phyloP scores from a whole-genome alignment of 30 jellyfish, hydroid and myxozoan genomes.

The Hydra vulgaris region DNA sequence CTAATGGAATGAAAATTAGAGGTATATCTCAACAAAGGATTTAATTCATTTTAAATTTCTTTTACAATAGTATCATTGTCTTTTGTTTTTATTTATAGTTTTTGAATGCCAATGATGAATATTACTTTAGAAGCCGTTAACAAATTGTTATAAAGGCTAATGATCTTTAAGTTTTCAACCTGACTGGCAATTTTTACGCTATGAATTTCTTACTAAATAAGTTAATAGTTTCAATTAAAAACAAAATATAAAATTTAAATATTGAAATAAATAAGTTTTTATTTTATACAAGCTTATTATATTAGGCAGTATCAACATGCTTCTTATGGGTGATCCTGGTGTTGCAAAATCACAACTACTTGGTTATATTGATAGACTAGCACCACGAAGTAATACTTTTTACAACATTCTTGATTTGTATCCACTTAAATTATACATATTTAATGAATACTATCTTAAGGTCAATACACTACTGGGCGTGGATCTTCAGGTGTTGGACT shows the following conservation, averaged over 20 bases:
- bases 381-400: slow-evolving; percentile 69
- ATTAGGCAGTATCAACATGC: slow-evolving; percentile 84
- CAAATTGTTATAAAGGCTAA: slow-evolving; percentile 7
- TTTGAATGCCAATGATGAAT: slow-evolving; percentile 27
- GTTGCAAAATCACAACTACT: slow-evolving; percentile 97
- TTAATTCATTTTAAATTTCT: not conserved
- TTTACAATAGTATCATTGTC: not conserved
- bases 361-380: slow-evolving; percentile 95
- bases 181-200: slow-evolving; percentile 11
- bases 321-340: slow-evolving; percentile 99
- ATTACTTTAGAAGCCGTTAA: slow-evolving; percentile 17
- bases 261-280: not conserved
- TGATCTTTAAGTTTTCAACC: slow-evolving; percentile 29
- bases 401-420: too few species aligned
- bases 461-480: slow-evolving; percentile 97
- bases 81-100: not conserved
- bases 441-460: too few species aligned
- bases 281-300: not conserved
- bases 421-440: too few species aligned
- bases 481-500: slow-evolving; percentile 99
- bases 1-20: slow-evolving; percentile 96
- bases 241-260: too few species aligned
- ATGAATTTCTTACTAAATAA: too few species aligned
- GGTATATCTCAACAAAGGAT: slow-evolving; percentile 24
- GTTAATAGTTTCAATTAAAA: not conserved